A percentile compares a stretch with the other conserved stretches of the same genome.
Conservation (phyloP, 2,797 vertebrate genomes). For the Myotis vivesi region DNA sequence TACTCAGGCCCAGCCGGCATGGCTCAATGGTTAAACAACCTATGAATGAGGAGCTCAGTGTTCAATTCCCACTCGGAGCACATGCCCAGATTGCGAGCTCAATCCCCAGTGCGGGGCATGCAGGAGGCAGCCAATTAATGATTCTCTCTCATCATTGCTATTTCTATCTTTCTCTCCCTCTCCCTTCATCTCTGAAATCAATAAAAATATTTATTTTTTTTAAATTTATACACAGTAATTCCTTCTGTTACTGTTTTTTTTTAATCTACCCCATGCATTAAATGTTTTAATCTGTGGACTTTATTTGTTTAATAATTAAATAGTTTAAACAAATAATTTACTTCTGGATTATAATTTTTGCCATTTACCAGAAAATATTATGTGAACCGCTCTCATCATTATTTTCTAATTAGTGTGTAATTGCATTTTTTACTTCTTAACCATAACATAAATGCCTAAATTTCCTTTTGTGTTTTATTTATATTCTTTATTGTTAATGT, state of each 20-base stretch:
- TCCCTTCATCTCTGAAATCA: too few relatives aligned
- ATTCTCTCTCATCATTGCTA: too few relatives aligned
- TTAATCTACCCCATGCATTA: not conserved
- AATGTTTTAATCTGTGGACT: not conserved
- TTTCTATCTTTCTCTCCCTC: too few relatives aligned
- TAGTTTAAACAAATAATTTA: constrained; percentile 4
- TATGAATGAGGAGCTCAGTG: too few relatives aligned
- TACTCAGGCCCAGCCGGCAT: not conserved
- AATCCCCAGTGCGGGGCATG: too few relatives aligned
- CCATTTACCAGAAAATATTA: not conserved
- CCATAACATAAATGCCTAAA: not conserved
- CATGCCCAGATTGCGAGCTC: too few relatives aligned
- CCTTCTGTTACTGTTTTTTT: not conserved
- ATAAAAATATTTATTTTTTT: not conserved
- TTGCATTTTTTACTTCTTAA: not conserved
- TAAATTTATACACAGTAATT: not conserved
- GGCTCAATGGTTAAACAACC: too few relatives aligned
- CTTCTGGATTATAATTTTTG: not conserved
- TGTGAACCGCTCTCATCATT: not conserved
- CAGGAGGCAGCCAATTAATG: too few relatives aligned
- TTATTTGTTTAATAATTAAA: not conserved
- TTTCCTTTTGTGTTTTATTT: not conserved
- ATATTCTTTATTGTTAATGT: not conserved
- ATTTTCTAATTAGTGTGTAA: not conserved
- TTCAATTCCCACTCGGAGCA: too few relatives aligned